Evolutionary conservation across 2,888 invertebrate species (phyloP), one percentile per base, ranked within the genome.

Genomic region (Spodoptera exigua): DNA sequence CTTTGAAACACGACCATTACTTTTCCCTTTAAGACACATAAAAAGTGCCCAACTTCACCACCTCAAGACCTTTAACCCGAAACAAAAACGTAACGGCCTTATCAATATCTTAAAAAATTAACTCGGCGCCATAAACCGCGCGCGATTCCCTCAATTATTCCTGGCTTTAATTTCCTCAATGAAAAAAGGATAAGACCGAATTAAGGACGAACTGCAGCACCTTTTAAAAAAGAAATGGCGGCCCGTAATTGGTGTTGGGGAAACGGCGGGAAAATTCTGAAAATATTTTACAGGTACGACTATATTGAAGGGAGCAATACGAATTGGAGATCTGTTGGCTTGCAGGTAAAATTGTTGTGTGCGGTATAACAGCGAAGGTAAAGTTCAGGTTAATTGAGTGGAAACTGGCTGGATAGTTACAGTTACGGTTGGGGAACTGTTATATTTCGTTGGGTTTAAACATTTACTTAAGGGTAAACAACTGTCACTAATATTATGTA

Each of bases 161-260:
- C 76, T 58, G 61, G 53, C 76, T 83, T 81, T 82, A 83, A 84
- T 84, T 81, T 79, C 79, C 81, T 72, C 66, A 62, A 55, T 75
- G 68, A 78, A 77, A 74, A 82, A 82, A 82, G 79, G 68, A 80
- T 79, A 78, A 80, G 69, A 65, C 69, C 32, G 76, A 84, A 86
- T 84, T 82, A 84, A 78, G 81, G 74, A 64, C 64, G 73, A 80
- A 81, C 80, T 82, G 76, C 81, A 80, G 64, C 74, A 76, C 74
- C 79, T 82, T 82, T 84, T 69, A 75, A 77, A 81, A 61, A 86
- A 81, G 80, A 70, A 70, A 74, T 66, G 52, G 67, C 70, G 72
- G 62, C 57, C 39, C 70, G 83, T 89, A 89, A 89, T 87, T 89
- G 89, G 87, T 82, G 82, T 71, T 75, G 63, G 63, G 65, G 70